phyloP scores from a whole-genome alignment of 2,888 invertebrate genomes.

The Plagodis pulveraria region DNA sequence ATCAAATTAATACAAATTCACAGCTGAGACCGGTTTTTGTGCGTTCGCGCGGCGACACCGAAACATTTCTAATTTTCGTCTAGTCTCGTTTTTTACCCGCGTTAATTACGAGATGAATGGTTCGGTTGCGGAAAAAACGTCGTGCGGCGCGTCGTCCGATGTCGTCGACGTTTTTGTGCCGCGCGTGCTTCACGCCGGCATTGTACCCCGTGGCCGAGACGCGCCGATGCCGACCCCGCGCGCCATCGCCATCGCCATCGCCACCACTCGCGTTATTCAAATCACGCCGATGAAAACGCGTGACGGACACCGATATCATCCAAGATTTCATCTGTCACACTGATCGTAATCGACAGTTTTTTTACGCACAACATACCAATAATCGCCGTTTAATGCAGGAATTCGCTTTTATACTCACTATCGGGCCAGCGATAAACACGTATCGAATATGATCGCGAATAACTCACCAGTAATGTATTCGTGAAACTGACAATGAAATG shows the following conservation, averaged over 20 bases:
- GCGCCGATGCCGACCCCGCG: slow-evolving; percentile 11
- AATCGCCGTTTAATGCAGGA: slow-evolving; percentile 25
- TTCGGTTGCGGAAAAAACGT: slow-evolving; percentile 47
- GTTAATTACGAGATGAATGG: slow-evolving; percentile 81
- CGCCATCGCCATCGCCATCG: background rate
- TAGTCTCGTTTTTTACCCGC: slow-evolving; percentile 71
- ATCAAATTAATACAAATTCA: slow-evolving; percentile 76
- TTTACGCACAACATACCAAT: slow-evolving; percentile 18
- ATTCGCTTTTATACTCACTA: slow-evolving; percentile 16
- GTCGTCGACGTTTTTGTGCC: slow-evolving; percentile 49
- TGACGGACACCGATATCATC: slow-evolving; percentile 25
- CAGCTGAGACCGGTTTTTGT: slow-evolving; percentile 62
- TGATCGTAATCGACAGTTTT: slow-evolving; percentile 20
- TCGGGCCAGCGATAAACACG: slow-evolving; percentile 3
- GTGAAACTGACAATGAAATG: slow-evolving; percentile 27
- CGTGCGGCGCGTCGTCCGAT: slow-evolving; percentile 37
- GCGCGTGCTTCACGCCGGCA: slow-evolving; percentile 70
- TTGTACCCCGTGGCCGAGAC: slow-evolving; percentile 10
- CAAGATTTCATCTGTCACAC: slow-evolving; percentile 28
- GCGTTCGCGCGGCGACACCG: slow-evolving; percentile 59
- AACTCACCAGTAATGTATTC: slow-evolving; percentile 31
- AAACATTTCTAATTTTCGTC: slow-evolving; percentile 78
- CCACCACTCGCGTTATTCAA: slow-evolving; percentile 24
- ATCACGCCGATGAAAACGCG: slow-evolving; percentile 22
- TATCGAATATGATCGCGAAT: slow-evolving; percentile 18